These are phyloP conservation scores for Nothobranchius kuhntae DNA, from an alignment of 2,113 vertebrate genomes.

Conservation along the genomic window DNA sequence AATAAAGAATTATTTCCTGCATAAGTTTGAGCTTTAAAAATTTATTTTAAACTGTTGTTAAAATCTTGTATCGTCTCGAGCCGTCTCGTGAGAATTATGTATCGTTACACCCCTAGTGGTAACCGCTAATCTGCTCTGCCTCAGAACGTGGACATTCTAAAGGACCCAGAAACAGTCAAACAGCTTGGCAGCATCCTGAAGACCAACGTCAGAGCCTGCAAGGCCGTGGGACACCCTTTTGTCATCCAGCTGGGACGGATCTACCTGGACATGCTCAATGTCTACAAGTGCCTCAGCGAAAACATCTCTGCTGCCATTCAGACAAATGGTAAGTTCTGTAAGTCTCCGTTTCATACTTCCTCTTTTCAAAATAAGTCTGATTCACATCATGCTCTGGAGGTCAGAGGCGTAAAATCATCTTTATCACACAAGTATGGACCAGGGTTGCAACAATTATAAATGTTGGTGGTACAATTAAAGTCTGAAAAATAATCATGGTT, in stretches of 20 bases:
- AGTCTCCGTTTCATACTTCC: neutral
- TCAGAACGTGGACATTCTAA: slow-evolving; percentile 98
- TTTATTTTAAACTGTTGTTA: too few relatives aligned
- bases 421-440: too few relatives aligned
- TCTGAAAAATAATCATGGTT: too few relatives aligned
- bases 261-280: slow-evolving; percentile 99
- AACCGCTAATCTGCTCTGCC: neutral
- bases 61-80: too few relatives aligned
- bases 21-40: too few relatives aligned
- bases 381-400: too few relatives aligned
- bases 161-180: slow-evolving; percentile 99
- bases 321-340: slow-evolving; percentile 88
- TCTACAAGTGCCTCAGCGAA: slow-evolving; percentile 99
- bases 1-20: too few relatives aligned
- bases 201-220: slow-evolving; percentile 97
- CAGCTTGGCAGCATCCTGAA: slow-evolving; percentile 98
- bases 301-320: slow-evolving; percentile 99
- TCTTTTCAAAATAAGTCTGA: too few relatives aligned
- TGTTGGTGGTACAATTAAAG: too few relatives aligned
- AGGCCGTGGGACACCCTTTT: slow-evolving; percentile 97
- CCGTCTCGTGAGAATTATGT: too few relatives aligned
- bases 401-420: too few relatives aligned
- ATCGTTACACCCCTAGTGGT: neutral
- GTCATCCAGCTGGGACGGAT: slow-evolving; percentile 98
- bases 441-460: too few relatives aligned